phyloP scores from a whole-genome alignment of 2,113 vertebrate species.

The Megaleporinus macrocephalus region DNA sequence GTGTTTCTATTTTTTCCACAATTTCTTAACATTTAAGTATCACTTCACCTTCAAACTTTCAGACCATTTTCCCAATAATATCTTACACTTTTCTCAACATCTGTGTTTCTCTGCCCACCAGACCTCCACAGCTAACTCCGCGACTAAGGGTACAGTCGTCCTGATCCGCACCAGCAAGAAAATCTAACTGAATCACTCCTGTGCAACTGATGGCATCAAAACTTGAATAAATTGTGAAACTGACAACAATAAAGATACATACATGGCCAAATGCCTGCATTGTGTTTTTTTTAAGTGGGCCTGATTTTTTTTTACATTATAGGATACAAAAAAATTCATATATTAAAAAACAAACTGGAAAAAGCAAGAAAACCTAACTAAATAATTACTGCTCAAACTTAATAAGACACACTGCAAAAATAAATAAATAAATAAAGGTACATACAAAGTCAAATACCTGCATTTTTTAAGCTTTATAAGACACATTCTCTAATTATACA shows the following conservation, averaged over 20 bases:
- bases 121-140: conserved; percentile 53
- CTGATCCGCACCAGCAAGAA: conserved; percentile 61
- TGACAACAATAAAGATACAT: background rate
- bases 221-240: conserved; percentile 32
- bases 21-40: too few relatives aligned
- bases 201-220: background rate
- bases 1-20: too few relatives aligned
- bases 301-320: too few relatives aligned
- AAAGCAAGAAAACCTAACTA: too few relatives aligned
- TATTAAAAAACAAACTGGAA: background rate
- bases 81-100: background rate
- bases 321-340: background rate
- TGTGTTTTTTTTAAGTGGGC: background rate
- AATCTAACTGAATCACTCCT: conserved; percentile 40
- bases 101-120: conserved; percentile 28
- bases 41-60: too few relatives aligned
- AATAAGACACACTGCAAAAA: too few relatives aligned
- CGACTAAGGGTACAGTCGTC: conserved; percentile 48
- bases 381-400: too few relatives aligned
- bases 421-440: too few relatives aligned
- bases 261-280: background rate
- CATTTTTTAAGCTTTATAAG: too few relatives aligned
- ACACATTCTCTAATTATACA: too few relatives aligned
- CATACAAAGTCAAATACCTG: too few relatives aligned
- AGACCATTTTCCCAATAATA: background rate